A percentile compares a stretch with the other conserved stretches of the same genome.
Conservation (phyloP, 1,140 invertebrate genomes). For the Cataglyphis hispanica region DNA sequence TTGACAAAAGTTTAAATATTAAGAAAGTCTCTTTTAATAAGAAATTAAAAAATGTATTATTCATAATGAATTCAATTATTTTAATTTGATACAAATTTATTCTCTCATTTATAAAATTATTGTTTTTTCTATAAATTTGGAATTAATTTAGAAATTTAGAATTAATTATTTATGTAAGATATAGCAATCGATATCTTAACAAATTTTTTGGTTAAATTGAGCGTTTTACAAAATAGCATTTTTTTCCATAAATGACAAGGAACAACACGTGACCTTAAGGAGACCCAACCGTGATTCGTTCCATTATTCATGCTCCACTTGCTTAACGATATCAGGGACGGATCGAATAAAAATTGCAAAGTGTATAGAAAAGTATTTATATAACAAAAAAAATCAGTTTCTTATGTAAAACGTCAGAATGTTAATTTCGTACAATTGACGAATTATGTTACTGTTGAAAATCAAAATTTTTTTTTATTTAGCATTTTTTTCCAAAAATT, state of each 20-base stretch:
- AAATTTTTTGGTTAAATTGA: not conserved
- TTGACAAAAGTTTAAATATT: not conserved
- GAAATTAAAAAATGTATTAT: not conserved
- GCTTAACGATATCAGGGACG: constrained; percentile 32
- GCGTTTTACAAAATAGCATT: constrained; percentile 8
- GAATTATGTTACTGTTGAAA: not conserved
- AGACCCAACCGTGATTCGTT: constrained; percentile 42
- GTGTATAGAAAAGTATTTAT: not conserved
- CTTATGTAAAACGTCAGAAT: not conserved
- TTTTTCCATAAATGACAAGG: constrained; percentile 27
- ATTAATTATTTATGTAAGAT: not conserved
- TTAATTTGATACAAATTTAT: not conserved
- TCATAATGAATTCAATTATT: constrained; percentile 2
- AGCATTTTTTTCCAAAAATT: not conserved
- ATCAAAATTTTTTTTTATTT: not conserved
- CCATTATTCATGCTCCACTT: constrained; percentile 70
- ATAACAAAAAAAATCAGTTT: not conserved
- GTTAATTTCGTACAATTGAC: not conserved
- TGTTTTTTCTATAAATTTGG: not conserved
- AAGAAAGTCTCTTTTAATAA: not conserved
- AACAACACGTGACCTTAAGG: constrained; percentile 50
- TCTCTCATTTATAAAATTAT: not conserved
- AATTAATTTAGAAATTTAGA: not conserved
- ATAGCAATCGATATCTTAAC: not conserved
- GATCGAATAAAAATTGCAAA: constrained; percentile 19